A percentile compares a stretch with the other conserved stretches of the same genome.
Conservation (phyloP, 2,888 invertebrate species). For the Leucophora obtusa region DNA sequence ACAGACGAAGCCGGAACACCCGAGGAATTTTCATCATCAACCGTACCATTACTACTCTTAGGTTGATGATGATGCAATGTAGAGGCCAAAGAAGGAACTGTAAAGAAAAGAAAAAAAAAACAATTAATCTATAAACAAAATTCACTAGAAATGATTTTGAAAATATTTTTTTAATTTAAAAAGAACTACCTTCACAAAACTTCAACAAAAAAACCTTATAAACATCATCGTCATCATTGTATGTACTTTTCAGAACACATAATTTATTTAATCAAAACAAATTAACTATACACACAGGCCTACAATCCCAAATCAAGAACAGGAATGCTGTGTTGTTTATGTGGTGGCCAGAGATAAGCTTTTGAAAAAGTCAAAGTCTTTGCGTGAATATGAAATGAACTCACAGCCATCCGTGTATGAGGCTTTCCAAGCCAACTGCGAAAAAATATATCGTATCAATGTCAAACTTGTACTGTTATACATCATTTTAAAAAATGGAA, state of each 20-base stretch:
- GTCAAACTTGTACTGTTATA: too few relatives aligned
- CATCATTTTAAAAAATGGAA: too few relatives aligned
- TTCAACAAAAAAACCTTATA: conserved; percentile 14
- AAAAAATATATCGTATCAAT: too few relatives aligned
- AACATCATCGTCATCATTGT: background rate
- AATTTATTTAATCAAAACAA: conserved; percentile 70
- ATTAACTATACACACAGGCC: conserved; percentile 70
- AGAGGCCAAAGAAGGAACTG: conserved; percentile 78
- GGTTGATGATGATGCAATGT: conserved; percentile 75
- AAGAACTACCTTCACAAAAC: conserved; percentile 17
- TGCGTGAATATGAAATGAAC: conserved; percentile 23
- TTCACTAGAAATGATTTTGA: conserved; percentile 8
- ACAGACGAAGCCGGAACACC: conserved; percentile 66
- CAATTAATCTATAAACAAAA: conserved; percentile 6
- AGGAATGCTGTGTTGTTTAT: background rate
- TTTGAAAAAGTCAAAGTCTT: conserved; percentile 40
- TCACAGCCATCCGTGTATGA: background rate
- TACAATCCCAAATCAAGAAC: background rate
- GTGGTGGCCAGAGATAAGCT: conserved; percentile 42
- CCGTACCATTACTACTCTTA: conserved; percentile 65
- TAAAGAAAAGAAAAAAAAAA: conserved; percentile 45
- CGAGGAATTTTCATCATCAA: conserved; percentile 72
- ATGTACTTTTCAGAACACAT: conserved; percentile 6
- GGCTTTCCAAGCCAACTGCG: too few relatives aligned
- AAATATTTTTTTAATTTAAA: background rate